Base-by-base conservation (phyloP, 2,113 vertebrate genomes). In the Plestiodon gilberti region DNA sequence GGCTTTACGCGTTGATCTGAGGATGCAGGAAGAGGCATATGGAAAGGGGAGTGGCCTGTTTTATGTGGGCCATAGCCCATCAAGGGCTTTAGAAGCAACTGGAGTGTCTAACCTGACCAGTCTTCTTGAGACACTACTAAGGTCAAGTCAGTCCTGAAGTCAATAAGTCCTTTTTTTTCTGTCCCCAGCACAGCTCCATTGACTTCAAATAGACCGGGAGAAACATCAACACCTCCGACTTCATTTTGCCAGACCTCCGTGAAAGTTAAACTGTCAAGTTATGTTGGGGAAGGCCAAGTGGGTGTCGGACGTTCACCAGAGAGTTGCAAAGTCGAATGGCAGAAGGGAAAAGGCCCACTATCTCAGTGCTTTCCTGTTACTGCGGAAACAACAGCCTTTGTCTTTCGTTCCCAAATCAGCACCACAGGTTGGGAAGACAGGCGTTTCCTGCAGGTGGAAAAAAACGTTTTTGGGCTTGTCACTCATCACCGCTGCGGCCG, bases 161-260 rank as follows among this genome's bases (percentile, higher is more conserved):
- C 87, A 91, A 15, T 14, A 14, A 61, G 59, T 14, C 4, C 59
- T 23, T 23, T 73, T 38, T n/a, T n/a, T n/a, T n/a, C n/a, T 38
- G 70, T 92, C 89, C 94, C 87, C 88, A 89, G 11, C 62, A 15
- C 67, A 82, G 85, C 82, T 94, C 80, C 79, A 76, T 14, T 84
- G 89, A 78, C 90, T 91, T 87, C 10, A 0, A 25, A 13, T 69
- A 87, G 90, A 91, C 43, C 89, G 85, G 84, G 78, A 7, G 18
- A 18, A 89, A 91, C 85, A 91, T 7, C 25, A 82, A 18, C 83
- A 88, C 73, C 0, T 92, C 14, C 82, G 0, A 30, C 48, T 91
- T 87, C 91, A 83, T 93, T 90, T 92, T 91, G 90, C 93, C 90
- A 92, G 89, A 93, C 85, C 91, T n/a, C 83, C 86, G 91, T 5